Evolutionary conservation across 1,140 invertebrate genomes (phyloP), one percentile per base, ranked within the genome.

Genomic region (Apis laboriosa): DNA sequence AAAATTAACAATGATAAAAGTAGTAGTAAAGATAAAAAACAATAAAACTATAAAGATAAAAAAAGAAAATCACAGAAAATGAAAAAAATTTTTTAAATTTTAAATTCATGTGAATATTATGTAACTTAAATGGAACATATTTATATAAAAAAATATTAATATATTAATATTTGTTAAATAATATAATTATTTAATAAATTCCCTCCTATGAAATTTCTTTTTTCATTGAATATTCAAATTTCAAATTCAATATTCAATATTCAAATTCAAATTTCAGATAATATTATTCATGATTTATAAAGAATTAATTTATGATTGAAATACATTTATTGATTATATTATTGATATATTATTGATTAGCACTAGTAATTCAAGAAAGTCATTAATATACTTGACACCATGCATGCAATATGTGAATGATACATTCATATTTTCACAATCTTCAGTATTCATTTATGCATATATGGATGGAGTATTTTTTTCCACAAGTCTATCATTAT

Each of bases 321-420:
- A 28, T 24, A 24, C 24, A 24, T 19, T 64, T 28, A 21, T n/a
- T n/a, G n/a, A n/a, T n/a, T n/a, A n/a, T n/a, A n/a, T n/a, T n/a
- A n/a, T n/a, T n/a, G n/a, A n/a, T n/a, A n/a, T n/a, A n/a, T 7
- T 43, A 24, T 28, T 19, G 21, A 34, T 66, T 43, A 2, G 2
- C 9, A n/a, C 1, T 34, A 43, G 64, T 77, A 77, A 77, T 64
- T 56, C 28, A 80, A 80, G 68, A 80, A 61, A 64, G 17, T 67
- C n/a, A 58, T n/a, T 60, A 81, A 76, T 68, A 51, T 58, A 58
- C 28, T 24, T 34, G 72, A 81, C 13, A 81, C 53, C 13, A 55
- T 60, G 34, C 73, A 76, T 19, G 73, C 43, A 55, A 76, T 68
- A 68, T 55, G 43, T 68, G 64, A 76, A 76, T 76, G 72, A 76